Conservation (phyloP, 2,113 vertebrate genomes). For the Centropristis striata region DNA sequence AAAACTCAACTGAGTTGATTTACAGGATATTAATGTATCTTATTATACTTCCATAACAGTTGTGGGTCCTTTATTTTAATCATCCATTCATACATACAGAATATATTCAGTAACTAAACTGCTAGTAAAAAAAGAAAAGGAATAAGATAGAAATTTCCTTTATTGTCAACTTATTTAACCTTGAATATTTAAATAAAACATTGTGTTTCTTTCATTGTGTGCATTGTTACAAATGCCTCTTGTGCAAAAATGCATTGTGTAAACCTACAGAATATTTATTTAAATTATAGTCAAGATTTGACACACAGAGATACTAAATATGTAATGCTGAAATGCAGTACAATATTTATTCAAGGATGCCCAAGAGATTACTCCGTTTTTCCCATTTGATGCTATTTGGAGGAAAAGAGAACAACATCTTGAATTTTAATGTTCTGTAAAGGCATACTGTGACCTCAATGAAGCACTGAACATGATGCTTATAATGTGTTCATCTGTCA, state of each 20-base stretch:
- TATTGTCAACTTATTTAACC: not conserved
- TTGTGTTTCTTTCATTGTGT: not conserved
- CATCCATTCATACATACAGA: not conserved
- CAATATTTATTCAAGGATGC: not conserved
- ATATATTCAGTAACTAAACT: not conserved
- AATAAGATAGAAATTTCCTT: not conserved
- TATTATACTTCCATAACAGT: not conserved
- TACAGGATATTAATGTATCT: not conserved
- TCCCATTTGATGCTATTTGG: not conserved
- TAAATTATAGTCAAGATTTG: not conserved
- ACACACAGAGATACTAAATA: not conserved
- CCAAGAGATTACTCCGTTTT: not conserved
- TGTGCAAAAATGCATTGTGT: not conserved
- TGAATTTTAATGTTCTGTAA: not conserved
- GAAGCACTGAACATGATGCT: not conserved
- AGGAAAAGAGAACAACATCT: not conserved
- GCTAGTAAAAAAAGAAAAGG: not conserved
- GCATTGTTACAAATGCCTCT: not conserved
- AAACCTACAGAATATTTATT: not conserved
- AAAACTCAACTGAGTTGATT: not conserved
- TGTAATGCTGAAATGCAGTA: not conserved
- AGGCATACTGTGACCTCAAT: not conserved
- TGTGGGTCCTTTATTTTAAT: not conserved
- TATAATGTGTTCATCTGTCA: not conserved
- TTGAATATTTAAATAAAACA: not conserved